Conservation (phyloP, 2,888 invertebrate species). For the Lottia gigantea region DNA sequence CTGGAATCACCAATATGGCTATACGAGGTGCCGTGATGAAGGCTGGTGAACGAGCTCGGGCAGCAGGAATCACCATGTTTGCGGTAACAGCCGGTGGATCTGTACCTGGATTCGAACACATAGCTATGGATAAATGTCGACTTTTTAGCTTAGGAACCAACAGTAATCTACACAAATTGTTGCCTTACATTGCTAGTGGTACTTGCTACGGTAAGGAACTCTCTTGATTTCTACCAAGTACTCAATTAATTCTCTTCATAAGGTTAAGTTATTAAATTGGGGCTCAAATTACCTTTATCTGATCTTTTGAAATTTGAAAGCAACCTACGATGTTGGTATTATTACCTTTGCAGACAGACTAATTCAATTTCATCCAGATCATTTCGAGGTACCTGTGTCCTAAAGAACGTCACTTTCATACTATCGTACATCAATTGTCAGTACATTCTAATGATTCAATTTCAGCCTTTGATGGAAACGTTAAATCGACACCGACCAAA, state of each 20-base stretch:
- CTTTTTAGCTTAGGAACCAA: neutral
- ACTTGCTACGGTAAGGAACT: neutral
- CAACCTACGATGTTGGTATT: too few relatives aligned
- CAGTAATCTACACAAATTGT: neutral
- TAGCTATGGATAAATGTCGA: neutral
- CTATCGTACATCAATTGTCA: too few relatives aligned
- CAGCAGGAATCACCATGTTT: neutral
- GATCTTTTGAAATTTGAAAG: too few relatives aligned
- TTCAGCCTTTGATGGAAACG: neutral
- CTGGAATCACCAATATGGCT: neutral
- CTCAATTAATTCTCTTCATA: too few relatives aligned
- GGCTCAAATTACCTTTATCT: too few relatives aligned
- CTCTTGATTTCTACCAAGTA: too few relatives aligned
- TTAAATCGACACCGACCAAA: neutral
- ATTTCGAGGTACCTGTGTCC: too few relatives aligned
- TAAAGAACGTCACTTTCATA: too few relatives aligned
- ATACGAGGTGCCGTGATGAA: neutral
- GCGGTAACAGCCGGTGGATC: neutral
- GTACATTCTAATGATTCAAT: neutral
- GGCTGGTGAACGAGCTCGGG: neutral
- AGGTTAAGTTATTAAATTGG: too few relatives aligned
- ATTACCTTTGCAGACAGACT: too few relatives aligned
- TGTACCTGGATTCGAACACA: neutral
- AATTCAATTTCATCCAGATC: too few relatives aligned
- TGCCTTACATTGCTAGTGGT: neutral